Evolutionary conservation across 30 jellyfish, hydroid and myxozoan genomes (phyloP).

Genomic region (Chironex yamaguchii): DNA sequence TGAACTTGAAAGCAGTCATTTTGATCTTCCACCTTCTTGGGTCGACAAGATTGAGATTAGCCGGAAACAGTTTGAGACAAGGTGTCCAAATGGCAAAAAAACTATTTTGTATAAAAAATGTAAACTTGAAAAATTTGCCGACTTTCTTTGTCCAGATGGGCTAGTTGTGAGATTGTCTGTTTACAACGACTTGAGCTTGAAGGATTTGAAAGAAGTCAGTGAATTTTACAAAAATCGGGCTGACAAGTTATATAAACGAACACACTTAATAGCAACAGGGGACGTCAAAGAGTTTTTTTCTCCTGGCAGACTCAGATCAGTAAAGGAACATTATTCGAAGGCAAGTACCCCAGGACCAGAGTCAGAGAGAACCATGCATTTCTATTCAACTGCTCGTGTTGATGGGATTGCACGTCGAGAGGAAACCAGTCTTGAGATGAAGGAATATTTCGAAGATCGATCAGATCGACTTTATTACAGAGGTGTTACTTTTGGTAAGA

Average conservation of each 20-base stretch:
- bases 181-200: slow-evolving; percentile 77
- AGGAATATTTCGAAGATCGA: slow-evolving; percentile 77
- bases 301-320: slow-evolving; percentile 84
- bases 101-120: slow-evolving; percentile 85
- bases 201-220: slow-evolving; percentile 73
- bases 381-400: slow-evolving; percentile 89
- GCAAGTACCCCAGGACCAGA: slow-evolving; percentile 90
- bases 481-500: slow-evolving; percentile 67
- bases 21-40: slow-evolving; percentile 96
- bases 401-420: slow-evolving; percentile 88
- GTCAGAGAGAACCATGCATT: slow-evolving; percentile 80
- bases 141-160: slow-evolving; percentile 83
- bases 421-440: slow-evolving; percentile 69
- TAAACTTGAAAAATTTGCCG: slow-evolving; percentile 84
- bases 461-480: slow-evolving; percentile 78
- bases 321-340: slow-evolving; percentile 83
- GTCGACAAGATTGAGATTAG: slow-evolving; percentile 80
- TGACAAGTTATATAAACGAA: slow-evolving; percentile 75
- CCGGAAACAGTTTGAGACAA: slow-evolving; percentile 80
- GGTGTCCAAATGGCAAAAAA: slow-evolving; percentile 93
- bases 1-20: slow-evolving; percentile 49
- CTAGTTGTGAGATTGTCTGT: slow-evolving; percentile 79
- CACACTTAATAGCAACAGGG: slow-evolving; percentile 78
- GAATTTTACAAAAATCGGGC: slow-evolving; percentile 88
- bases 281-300: slow-evolving; percentile 63